phyloP scores from a whole-genome alignment of 2,888 invertebrate genomes.

The Pyrochroa serraticornis region DNA sequence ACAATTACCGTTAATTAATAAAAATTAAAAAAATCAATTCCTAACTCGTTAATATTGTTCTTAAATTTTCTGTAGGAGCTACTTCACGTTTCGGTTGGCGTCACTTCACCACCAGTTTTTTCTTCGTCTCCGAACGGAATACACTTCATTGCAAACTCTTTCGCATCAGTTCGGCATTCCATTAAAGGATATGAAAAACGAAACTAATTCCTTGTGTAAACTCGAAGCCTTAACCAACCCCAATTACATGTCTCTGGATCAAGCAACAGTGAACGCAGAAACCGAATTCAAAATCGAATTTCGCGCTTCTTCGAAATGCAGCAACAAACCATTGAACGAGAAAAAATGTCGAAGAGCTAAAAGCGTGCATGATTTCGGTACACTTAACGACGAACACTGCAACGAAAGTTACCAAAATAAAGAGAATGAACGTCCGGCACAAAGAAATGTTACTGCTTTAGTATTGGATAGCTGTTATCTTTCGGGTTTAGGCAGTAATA shows the following conservation, averaged over 20 bases:
- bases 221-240: slow-evolving; percentile 52
- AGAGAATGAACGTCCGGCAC: slow-evolving; percentile 70
- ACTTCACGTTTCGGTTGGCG: slow-evolving; percentile 76
- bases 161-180: slow-evolving; percentile 67
- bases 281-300: slow-evolving; percentile 55
- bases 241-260: slow-evolving; percentile 38
- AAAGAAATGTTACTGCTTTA: slow-evolving; percentile 34
- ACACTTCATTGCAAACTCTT: slow-evolving; percentile 69
- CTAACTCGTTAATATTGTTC: slow-evolving; percentile 4
- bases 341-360: slow-evolving; percentile 55
- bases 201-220: slow-evolving; percentile 56
- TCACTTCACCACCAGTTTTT: slow-evolving; percentile 81
- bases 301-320: slow-evolving; percentile 44
- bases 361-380: slow-evolving; percentile 61
- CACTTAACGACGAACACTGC: slow-evolving; percentile 60
- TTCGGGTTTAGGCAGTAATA: slow-evolving; percentile 43
- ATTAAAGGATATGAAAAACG: slow-evolving; percentile 59
- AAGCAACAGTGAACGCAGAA: slow-evolving; percentile 49
- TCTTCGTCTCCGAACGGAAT: slow-evolving; percentile 73
- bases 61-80: slow-evolving; percentile 62
- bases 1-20: not conserved
- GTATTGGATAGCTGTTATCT: slow-evolving; percentile 51
- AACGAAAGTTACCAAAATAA: slow-evolving; percentile 69
- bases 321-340: slow-evolving; percentile 28
- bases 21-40: not conserved